These are phyloP conservation scores for Euplexia lucipara DNA, from an alignment of 2,888 invertebrate genomes.

Conservation along the genomic window DNA sequence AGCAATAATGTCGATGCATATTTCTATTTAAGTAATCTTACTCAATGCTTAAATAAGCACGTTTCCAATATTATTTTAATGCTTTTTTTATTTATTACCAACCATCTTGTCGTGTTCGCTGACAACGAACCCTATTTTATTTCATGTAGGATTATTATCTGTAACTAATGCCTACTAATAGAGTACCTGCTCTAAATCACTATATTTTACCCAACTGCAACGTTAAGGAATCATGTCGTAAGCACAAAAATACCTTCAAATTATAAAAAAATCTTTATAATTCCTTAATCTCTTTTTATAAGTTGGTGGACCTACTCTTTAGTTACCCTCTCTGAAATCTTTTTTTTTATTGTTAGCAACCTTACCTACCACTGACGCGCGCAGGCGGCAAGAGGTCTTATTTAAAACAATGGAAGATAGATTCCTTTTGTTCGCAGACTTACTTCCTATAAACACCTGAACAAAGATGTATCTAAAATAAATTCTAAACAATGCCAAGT, in stretches of 20 bases:
- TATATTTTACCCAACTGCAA: too few species aligned
- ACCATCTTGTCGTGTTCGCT: slow-evolving; percentile 18
- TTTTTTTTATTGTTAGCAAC: too few species aligned
- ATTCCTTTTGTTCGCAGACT: slow-evolving; percentile 43
- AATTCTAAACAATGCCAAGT: slow-evolving; percentile 22
- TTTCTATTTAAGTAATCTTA: slow-evolving; percentile 49
- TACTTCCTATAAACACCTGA: slow-evolving; percentile 36
- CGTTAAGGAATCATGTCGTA: too few species aligned
- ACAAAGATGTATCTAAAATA: slow-evolving; percentile 18
- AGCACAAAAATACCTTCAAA: too few species aligned
- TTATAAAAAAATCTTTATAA: too few species aligned
- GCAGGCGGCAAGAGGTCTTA: slow-evolving; percentile 15
- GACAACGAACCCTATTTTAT: too few species aligned
- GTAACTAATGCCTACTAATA: too few species aligned
- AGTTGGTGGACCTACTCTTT: too few species aligned
- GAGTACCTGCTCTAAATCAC: too few species aligned
- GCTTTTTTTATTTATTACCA: slow-evolving; percentile 3
- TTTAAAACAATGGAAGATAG: slow-evolving; percentile 46
- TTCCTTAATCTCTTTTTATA: too few species aligned
- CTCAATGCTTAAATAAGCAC: slow-evolving; percentile 53
- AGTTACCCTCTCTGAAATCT: too few species aligned
- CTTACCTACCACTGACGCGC: slow-evolving; percentile 24
- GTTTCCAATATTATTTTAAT: slow-evolving; percentile 48
- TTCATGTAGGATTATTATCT: too few species aligned
- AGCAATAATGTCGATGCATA: not conserved